Conservation (phyloP, 2,113 vertebrate genomes). For the Xenus cinereus region DNA sequence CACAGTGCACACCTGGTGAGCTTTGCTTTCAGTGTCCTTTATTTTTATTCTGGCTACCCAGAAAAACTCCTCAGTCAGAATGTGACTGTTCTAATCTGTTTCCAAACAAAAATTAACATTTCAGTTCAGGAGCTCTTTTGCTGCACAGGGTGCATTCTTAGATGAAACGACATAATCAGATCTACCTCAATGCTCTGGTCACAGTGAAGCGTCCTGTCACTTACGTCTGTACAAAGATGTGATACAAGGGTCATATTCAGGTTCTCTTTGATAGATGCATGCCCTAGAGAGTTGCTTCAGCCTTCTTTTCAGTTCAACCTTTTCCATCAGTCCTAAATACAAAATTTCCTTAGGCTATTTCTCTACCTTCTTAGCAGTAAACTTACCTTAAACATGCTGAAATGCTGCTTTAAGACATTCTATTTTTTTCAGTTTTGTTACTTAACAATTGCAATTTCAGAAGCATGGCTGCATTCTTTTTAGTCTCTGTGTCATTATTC, state of each 20-base stretch:
- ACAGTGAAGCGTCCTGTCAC: background rate
- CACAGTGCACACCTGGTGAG: background rate
- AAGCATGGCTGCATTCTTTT: background rate
- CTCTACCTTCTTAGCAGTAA: background rate
- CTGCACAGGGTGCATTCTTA: background rate
- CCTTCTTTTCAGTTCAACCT: background rate
- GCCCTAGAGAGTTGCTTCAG: background rate
- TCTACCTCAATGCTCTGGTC: background rate
- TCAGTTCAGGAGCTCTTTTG: background rate
- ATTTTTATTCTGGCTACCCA: background rate
- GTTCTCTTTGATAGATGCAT: background rate
- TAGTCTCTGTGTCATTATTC: background rate
- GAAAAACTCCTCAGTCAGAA: background rate
- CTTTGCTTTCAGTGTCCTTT: background rate
- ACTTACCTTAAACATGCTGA: background rate
- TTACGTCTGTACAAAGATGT: background rate
- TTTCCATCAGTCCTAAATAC: background rate
- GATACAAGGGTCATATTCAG: background rate
- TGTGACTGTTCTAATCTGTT: background rate
- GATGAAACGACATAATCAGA: background rate
- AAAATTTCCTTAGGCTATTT: background rate
- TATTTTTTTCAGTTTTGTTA: background rate
- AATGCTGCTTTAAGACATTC: background rate
- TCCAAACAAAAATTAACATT: background rate
- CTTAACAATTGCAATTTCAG: background rate